Conservation (phyloP, 2,888 invertebrate species). For the Lydus trimaculatus region DNA sequence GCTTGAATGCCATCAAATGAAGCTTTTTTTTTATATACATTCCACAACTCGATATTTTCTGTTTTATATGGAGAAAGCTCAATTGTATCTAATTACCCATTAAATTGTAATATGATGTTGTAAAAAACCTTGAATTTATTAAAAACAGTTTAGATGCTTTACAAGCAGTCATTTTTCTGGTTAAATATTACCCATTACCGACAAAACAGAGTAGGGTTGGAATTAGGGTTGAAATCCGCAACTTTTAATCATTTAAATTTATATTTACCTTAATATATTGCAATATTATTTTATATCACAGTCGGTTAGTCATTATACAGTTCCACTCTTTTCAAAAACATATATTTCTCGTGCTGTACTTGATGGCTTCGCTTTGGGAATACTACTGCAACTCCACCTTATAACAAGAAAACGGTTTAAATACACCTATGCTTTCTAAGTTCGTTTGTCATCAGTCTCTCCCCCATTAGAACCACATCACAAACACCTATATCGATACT, state of each 20-base stretch:
- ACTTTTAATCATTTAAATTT: background rate
- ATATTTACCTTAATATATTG: background rate
- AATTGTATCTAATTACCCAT: background rate
- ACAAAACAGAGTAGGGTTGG: background rate
- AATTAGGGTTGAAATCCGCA: background rate
- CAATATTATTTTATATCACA: background rate
- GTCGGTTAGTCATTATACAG: background rate
- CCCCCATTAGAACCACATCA: background rate
- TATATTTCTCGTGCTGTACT: background rate
- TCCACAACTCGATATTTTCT: background rate
- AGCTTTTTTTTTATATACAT: background rate
- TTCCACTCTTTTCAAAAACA: background rate
- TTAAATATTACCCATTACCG: background rate
- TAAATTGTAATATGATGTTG: background rate
- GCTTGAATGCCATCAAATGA: background rate
- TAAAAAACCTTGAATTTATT: constrained; percentile 5
- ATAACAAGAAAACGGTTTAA: background rate
- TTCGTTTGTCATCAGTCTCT: background rate
- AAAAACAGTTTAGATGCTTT: constrained; percentile 7
- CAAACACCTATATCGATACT: background rate
- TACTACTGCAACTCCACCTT: background rate
- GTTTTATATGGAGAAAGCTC: background rate
- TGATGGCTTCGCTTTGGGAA: background rate
- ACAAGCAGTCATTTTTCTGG: background rate
- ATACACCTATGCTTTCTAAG: background rate